Evolutionary conservation across 2,888 invertebrate species (phyloP), one percentile per base, ranked within the genome.

Genomic region (Acanthococcus lagerstroemiae): DNA sequence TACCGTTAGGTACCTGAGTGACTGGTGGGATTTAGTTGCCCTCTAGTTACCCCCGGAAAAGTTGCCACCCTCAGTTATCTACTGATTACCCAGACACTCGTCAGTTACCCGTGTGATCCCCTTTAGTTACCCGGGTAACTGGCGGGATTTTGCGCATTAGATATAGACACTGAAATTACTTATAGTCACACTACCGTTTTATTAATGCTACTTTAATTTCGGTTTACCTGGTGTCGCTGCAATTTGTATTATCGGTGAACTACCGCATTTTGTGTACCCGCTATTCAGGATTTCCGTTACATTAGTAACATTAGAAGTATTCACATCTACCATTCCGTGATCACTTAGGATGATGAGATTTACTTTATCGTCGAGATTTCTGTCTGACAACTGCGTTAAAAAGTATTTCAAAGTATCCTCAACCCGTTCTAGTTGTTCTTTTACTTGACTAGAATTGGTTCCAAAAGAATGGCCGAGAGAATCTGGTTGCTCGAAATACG

Each of bases 401-500:
- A 83, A 76, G 73, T 85, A 84, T 58, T 78, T 78, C 0, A 82
- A 81, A 4, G 83, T 74, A 68, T 79, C 77, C 69, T 83, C 82
- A 22, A 82, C 72, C 71, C 78, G 75, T 61, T 72, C 71, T 4
- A 83, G 73, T 60, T 79, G 72, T 26, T 78, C 72, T 30, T 77
- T 74, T 25, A 78, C 76, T 57, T 75, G 71, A 1, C 70, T 68
- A 21, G 77, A 76, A 45, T 82, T 77, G 4, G 82, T 82, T 0
- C 85, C 87, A 72, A 77, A 80, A 0, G 72, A 74, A 74, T 88
- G 88, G 0, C 82, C 84, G 67, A 78, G 75, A 15, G 76, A 76
- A 75, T 88, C 88, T 0, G 88, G 88, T 71, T 87, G 83, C 71
- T 85, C 83, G 71, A 85, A 81, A 72, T 88, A 88, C 48, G 86